phyloP scores from a whole-genome alignment of 2,113 vertebrate genomes.

The Megatriorchis doriae region DNA sequence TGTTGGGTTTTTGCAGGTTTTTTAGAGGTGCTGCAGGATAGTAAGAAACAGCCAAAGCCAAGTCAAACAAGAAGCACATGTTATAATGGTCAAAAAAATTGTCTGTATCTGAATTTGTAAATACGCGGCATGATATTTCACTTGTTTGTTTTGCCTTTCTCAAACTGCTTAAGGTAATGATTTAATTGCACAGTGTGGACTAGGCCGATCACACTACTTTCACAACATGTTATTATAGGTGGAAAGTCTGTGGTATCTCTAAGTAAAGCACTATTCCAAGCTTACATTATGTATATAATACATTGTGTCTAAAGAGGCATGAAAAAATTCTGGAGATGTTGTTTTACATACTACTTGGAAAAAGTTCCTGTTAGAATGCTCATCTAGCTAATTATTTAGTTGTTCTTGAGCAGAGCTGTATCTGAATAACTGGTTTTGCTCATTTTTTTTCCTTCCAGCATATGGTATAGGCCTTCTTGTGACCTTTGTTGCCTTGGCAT shows the following conservation, averaged over 20 bases:
- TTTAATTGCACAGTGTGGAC: not conserved
- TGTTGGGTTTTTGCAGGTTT: not conserved
- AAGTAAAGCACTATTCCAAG: not conserved
- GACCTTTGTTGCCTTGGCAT: slow-evolving; percentile 90
- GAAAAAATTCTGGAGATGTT: not conserved
- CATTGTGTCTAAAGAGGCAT: not conserved
- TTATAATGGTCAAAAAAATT: not conserved
- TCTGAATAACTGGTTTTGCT: not conserved
- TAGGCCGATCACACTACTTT: not conserved
- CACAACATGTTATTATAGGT: not conserved
- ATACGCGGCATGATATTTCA: not conserved
- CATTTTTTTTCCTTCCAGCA: slow-evolving; percentile 63
- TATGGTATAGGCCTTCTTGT: slow-evolving; percentile 93
- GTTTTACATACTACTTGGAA: not conserved
- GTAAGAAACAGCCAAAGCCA: not conserved
- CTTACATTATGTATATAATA: not conserved
- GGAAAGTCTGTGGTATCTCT: not conserved
- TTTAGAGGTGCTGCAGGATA: not conserved
- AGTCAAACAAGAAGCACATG: not conserved
- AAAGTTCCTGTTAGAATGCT: not conserved
- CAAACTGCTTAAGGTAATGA: not conserved
- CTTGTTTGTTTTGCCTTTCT: not conserved
- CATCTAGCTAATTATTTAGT: not conserved
- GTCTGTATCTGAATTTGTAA: not conserved
- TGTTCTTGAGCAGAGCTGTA: not conserved